Percentiles rank a stretch among this genome's conserved stretches.
Conservation (phyloP, 2,113 vertebrate species). For the Montifringilla adamsi region DNA sequence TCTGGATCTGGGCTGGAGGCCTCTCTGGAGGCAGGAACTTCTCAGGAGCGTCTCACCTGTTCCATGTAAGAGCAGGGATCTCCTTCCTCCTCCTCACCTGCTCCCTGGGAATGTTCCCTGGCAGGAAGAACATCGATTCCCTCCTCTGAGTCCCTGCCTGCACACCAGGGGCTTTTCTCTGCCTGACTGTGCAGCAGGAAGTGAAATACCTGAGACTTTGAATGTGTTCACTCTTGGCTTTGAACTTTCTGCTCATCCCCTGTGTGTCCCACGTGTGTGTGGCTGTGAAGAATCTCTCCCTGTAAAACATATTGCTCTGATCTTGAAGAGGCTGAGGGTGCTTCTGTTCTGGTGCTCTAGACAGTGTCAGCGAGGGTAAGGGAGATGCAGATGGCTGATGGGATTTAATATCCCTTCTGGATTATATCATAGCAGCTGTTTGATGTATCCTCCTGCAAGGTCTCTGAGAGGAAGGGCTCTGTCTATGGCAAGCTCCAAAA, state of each 20-base stretch:
- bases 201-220: not conserved
- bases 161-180: not conserved
- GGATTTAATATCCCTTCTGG: not conserved
- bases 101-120: not conserved
- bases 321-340: no score
- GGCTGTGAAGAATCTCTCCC: not conserved
- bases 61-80: not conserved
- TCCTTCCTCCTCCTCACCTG: not conserved
- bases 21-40: not conserved
- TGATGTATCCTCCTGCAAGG: not conserved
- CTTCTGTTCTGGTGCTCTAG: not conserved
- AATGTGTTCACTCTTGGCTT: not conserved
- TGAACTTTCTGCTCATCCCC: not conserved
- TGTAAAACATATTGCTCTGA: not conserved
- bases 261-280: no score
- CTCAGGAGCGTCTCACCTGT: not conserved
- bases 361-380: rapidly evolving
- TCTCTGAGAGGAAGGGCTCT: not conserved
- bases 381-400: no score
- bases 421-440: not conserved
- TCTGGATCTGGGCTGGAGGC: not conserved
- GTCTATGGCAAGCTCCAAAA: not conserved
- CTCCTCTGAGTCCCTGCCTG: not conserved
- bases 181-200: not conserved
- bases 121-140: rapidly evolving